phyloP scores from a whole-genome alignment of 37 sponge, comb jelly and placozoan genomes.

The Mnemiopsis leidyi region DNA sequence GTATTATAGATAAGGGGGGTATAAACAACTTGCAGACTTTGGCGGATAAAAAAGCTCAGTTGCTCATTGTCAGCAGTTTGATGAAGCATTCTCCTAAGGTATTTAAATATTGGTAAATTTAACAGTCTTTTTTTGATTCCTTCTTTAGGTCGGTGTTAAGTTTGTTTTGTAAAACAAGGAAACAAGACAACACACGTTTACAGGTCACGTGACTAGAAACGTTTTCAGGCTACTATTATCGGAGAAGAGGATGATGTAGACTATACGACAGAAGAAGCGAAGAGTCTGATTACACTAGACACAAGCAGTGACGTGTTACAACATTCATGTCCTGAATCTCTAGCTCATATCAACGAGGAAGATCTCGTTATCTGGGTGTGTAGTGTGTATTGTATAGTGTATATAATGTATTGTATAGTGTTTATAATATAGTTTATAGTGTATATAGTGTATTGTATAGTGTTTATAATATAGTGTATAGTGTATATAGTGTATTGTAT shows the following conservation, averaged over 20 bases:
- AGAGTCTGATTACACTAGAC: neutral
- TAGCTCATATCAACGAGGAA: conserved; percentile 35
- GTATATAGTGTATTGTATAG: too few species aligned
- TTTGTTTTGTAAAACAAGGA: too few species aligned
- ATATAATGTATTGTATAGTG: too few species aligned
- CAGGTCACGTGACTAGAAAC: too few species aligned
- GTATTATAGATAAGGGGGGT: conserved; percentile 60
- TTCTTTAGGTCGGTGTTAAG: too few species aligned
- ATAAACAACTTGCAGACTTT: conserved; percentile 50
- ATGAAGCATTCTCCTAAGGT: conserved; percentile 16
- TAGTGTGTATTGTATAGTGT: neutral
- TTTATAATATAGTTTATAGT: too few species aligned
- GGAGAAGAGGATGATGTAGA: conserved; percentile 32
- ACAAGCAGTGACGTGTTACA: conserved; percentile 71
- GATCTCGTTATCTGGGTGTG: conserved; percentile 88
- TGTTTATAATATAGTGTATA: too few species aligned
- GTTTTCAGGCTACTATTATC: neutral
- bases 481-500: too few species aligned
- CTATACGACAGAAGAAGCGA: neutral
- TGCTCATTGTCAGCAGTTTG: conserved; percentile 24
- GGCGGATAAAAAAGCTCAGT: conserved; percentile 44
- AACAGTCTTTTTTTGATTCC: too few species aligned
- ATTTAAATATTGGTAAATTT: too few species aligned
- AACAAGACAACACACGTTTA: too few species aligned
- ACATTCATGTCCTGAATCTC: conserved; percentile 73